Base-by-base conservation (phyloP, 2,888 invertebrate species). In the Athalia rosae region DNA sequence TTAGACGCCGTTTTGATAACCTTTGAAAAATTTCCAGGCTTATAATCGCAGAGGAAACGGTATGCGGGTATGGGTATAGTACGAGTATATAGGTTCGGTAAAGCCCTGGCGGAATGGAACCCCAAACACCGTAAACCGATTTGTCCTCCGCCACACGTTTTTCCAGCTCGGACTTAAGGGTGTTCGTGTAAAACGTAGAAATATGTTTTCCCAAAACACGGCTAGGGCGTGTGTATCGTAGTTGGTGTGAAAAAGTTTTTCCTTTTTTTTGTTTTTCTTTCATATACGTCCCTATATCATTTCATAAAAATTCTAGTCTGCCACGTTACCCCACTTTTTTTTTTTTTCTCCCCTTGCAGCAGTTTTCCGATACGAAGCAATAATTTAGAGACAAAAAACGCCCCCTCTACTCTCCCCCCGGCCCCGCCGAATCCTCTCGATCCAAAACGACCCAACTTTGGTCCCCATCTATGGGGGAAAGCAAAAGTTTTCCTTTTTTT, bases 41-140 rank as follows among this genome's bases (percentile, higher is more conserved):
- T 48, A 4, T 48, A 41, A 28, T 62, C 43, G 47, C 48, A 47
- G 13, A 13, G 47, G 8, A 15, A 66, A 48, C 66, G 48, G 9
- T 11, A 41, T 28, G 11, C 45, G 45, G 63, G 43, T 59, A 50
- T 7, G 50, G 11, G 9, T 63, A 9, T 63, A 41, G n/a, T n/a
- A n/a, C n/a, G 43, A 45, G n/a, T 43, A 28, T 28, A 28, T 28
- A 28, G 28, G 28, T 28, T 28, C 28, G 28, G 28, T 28, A 28
- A 15, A 67, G 43, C 53, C 53, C 69, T 69, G 28, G 8, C 28
- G 69, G 69, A 41, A 43, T 53, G 53, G 53, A 56, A 69, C 9
- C 56, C 53, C 48, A 28, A 69, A 69, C 50, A 69, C 53, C 53
- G 69, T 69, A 69, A 56, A 69, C 69, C 53, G 69, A 69, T 69